Conservation (phyloP, 2,797 vertebrate genomes). For the Arremon aurantiirostris region DNA sequence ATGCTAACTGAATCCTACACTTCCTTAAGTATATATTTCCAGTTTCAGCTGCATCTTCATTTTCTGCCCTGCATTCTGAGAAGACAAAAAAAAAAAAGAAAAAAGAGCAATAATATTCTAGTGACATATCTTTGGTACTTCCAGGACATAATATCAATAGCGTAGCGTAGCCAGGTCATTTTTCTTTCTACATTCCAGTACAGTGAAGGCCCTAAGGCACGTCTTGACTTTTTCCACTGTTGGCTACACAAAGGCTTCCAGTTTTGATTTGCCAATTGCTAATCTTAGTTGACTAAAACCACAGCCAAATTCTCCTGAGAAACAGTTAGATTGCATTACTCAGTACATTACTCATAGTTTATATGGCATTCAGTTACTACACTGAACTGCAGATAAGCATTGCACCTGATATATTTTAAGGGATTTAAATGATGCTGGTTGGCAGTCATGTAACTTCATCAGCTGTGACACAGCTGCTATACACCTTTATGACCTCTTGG, state of each 20-base stretch:
- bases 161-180: background rate
- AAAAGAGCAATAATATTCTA: background rate
- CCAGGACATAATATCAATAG: background rate
- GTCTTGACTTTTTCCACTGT: background rate
- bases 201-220: background rate
- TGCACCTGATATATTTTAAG: background rate
- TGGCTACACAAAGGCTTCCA: background rate
- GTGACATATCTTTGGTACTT: background rate
- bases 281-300: constrained; percentile 41
- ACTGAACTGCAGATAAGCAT: background rate
- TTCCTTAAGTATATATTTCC: background rate
- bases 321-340: constrained; percentile 10
- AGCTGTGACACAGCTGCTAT: background rate
- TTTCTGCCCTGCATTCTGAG: background rate
- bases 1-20: background rate
- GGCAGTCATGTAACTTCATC: background rate
- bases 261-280: constrained; percentile 31
- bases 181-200: background rate
- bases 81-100: background rate
- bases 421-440: background rate
- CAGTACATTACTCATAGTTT: constrained; percentile 30
- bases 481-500: constrained; percentile 16
- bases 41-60: background rate
- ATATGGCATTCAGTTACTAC: background rate
- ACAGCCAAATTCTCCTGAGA: background rate